These are phyloP conservation scores for Rosalia funebris DNA, from an alignment of 2,888 invertebrate genomes.

Conservation along the genomic window DNA sequence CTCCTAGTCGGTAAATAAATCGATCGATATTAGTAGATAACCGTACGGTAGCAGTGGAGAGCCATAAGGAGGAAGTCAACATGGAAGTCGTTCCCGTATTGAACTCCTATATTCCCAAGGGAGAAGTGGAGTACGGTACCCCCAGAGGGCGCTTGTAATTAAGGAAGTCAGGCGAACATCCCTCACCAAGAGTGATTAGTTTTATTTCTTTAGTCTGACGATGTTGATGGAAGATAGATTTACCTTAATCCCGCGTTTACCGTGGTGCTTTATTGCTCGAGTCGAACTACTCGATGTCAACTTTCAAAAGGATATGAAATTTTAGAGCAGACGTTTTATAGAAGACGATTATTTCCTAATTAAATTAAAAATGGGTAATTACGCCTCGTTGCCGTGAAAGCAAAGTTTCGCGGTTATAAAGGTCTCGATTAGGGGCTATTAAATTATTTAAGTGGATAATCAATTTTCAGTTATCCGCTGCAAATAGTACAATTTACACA, in stretches of 20 bases:
- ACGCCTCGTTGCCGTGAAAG: not conserved
- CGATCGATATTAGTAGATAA: no score
- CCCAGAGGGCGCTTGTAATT: constrained; percentile 35
- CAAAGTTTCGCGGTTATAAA: constrained; percentile 3
- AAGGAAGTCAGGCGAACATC: constrained; percentile 38
- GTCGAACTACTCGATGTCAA: constrained; percentile 18
- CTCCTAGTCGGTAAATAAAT: no score
- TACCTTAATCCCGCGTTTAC: constrained; percentile 34
- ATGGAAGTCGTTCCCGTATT: constrained; percentile 23
- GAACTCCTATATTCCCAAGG: constrained; percentile 25
- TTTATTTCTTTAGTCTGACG: constrained; percentile 34
- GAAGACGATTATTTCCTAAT: not conserved
- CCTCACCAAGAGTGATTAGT: constrained; percentile 35
- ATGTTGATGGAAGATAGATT: constrained; percentile 35
- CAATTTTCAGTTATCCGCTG: constrained; percentile 3
- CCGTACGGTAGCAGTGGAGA: no score
- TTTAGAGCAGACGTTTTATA: constrained; percentile 6
- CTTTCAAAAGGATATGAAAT: constrained; percentile 10
- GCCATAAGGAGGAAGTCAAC: constrained; percentile 8
- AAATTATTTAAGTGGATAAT: constrained; percentile 10
- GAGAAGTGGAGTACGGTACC: constrained; percentile 27
- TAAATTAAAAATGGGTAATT: constrained; percentile 1
- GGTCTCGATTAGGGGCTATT: not conserved
- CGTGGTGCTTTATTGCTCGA: constrained; percentile 30
- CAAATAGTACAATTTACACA: not conserved